Evolutionary conservation across 1,140 invertebrate species (phyloP).

Genomic region (Gonioctena quinquepunctata): DNA sequence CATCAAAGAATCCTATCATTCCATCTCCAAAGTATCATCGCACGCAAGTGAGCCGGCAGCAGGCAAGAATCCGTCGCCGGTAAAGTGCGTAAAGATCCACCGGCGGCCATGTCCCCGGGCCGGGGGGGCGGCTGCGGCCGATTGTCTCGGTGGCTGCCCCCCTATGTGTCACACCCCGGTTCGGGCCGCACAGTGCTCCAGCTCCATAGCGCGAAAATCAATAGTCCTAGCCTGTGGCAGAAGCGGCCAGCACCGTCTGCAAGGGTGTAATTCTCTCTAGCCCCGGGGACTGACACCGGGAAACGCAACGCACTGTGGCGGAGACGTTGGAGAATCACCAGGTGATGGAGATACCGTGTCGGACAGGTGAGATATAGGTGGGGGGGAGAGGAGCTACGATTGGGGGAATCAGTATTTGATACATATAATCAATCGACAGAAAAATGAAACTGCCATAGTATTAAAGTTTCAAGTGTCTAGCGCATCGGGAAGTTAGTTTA

Average conservation of each 20-base stretch:
- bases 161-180: slow-evolving; percentile 1
- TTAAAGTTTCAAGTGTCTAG: no score
- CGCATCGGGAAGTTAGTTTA: no score
- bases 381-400: no score
- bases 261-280: neutral
- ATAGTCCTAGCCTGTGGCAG: slow-evolving; percentile 12
- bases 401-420: no score
- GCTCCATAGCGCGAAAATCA: slow-evolving; percentile 9
- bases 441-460: no score
- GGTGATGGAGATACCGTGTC: no score
- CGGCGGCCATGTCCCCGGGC: neutral
- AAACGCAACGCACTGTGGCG: neutral
- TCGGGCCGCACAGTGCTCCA: neutral
- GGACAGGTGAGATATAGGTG: no score
- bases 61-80: no score
- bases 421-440: no score
- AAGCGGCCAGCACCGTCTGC: neutral
- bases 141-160: slow-evolving; percentile 9
- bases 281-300: neutral
- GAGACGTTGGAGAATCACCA: neutral
- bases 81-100: neutral
- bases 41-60: no score
- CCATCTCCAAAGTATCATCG: neutral
- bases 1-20: neutral
- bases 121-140: neutral